These are phyloP conservation scores for Diorhabda sublineata DNA, from an alignment of 1,140 invertebrate genomes.

Conservation along the genomic window DNA sequence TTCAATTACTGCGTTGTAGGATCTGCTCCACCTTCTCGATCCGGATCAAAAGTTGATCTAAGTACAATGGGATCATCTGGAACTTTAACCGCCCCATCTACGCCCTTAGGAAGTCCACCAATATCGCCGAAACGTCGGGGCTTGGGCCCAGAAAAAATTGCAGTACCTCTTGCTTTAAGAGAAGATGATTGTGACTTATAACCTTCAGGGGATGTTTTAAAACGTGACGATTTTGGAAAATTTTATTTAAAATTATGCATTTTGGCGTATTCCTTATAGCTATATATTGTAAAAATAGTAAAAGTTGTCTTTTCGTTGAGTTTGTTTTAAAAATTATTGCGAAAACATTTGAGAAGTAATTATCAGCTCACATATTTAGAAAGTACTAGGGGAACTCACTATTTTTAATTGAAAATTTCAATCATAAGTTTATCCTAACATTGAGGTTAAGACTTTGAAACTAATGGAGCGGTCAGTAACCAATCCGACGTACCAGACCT, in stretches of 20 bases:
- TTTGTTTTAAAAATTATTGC: too few relatives aligned
- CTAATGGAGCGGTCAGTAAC: too few relatives aligned
- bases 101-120: conserved; percentile 40
- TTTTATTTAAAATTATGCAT: neutral
- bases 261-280: neutral
- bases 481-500: too few relatives aligned
- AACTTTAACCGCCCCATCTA: conserved; percentile 48
- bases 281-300: neutral
- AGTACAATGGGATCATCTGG: conserved; percentile 52
- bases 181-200: conserved; percentile 41
- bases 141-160: conserved; percentile 26
- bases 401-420: too few relatives aligned
- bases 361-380: too few relatives aligned
- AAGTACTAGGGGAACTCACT: too few relatives aligned
- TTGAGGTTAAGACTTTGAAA: too few relatives aligned
- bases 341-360: too few relatives aligned
- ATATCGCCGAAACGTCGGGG: conserved; percentile 39
- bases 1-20: conserved; percentile 35
- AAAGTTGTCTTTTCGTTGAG: too few relatives aligned
- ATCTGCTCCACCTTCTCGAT: conserved; percentile 60
- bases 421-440: too few relatives aligned
- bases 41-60: conserved; percentile 62
- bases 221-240: neutral
- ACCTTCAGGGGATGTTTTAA: conserved; percentile 8
- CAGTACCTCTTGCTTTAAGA: conserved; percentile 41